Evolutionary conservation across 2,888 invertebrate species (phyloP), one percentile per base, ranked within the genome.

Genomic region (Clitarchus hookeri): DNA sequence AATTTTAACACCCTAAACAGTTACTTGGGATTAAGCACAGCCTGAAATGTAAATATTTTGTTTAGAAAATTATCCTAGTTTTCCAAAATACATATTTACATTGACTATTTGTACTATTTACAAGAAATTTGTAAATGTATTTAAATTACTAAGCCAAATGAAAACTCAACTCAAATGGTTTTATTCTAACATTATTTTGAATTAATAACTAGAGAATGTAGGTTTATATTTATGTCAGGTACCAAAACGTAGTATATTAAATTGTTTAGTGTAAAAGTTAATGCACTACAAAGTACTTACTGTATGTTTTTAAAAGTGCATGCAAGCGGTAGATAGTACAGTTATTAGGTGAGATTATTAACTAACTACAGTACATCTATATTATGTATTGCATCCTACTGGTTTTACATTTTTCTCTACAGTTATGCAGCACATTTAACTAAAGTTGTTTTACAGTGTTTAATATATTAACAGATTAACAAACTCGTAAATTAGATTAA

Each of bases 131-230:
- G 6, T 48, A 8, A 48, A 48, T 48, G 48, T 13, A 48, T 6
- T 48, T 48, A 48, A 48, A 48, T 23, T 16, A 65, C 19, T 65
- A 23, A 65, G n/a, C 13, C 65, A 19, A n/a, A n/a, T 65, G 65
- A 65, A 65, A 65, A 65, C 65, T 65, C 65, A 65, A 65, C 65
- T 65, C 19, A n/a, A 65, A 65, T 65, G 65, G 23, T n/a, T 65
- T 65, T 12, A 19, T 9, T 65, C 0, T 48, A 12, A 65, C 23
- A 65, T 65, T n/a, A n/a, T 23, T n/a, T 0, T 65, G 8, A 65
- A n/a, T 65, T 65, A 65, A 65, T 23, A 16, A n/a, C 65, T 65
- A 65, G 16, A 8, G 16, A 65, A 23, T 23, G 23, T 65, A 48
- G 8, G n/a, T 65, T 65, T 23, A n/a, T 65, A 65, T 23, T 23